phyloP scores from a whole-genome alignment of 2,113 vertebrate genomes.

The Columbina picui region DNA sequence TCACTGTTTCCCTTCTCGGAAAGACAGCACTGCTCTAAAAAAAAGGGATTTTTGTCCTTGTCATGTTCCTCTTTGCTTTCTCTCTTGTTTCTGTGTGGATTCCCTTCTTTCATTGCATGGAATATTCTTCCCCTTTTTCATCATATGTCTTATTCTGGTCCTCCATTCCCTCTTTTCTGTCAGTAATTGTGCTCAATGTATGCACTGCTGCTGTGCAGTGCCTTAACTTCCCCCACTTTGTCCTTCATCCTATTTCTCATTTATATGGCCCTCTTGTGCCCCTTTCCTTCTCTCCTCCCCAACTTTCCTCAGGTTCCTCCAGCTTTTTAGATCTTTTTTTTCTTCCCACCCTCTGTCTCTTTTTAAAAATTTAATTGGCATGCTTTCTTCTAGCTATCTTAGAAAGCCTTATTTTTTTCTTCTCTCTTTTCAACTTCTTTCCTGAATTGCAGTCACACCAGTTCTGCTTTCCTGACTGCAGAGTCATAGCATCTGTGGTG shows the following conservation, averaged over 20 bases:
- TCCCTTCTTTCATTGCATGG: neutral
- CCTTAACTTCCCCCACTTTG: neutral
- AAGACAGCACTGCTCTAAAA: neutral
- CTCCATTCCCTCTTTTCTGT: neutral
- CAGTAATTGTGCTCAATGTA: neutral
- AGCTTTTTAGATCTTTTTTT: conserved; percentile 36
- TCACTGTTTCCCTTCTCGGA: neutral
- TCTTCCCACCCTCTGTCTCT: neutral
- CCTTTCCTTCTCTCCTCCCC: neutral
- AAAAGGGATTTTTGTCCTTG: neutral
- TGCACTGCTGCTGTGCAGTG: neutral
- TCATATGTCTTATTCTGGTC: neutral
- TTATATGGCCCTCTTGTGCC: conserved; percentile 3
- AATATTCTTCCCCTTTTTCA: neutral
- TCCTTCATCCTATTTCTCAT: neutral
- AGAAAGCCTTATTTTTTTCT: conserved; percentile 45
- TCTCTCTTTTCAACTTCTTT: conserved; percentile 60
- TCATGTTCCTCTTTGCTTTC: neutral
- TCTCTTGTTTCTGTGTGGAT: neutral
- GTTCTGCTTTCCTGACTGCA: conserved; percentile 71
- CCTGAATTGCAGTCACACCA: conserved; percentile 64
- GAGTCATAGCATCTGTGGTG: conserved; percentile 70
- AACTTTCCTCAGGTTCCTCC: conserved; percentile 30
- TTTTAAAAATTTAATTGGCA: conserved; percentile 66
- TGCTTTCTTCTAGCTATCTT: conserved; percentile 66